Evolutionary conservation across 1,140 invertebrate species (phyloP).

Genomic region (Diploscapter pachys): DNA sequence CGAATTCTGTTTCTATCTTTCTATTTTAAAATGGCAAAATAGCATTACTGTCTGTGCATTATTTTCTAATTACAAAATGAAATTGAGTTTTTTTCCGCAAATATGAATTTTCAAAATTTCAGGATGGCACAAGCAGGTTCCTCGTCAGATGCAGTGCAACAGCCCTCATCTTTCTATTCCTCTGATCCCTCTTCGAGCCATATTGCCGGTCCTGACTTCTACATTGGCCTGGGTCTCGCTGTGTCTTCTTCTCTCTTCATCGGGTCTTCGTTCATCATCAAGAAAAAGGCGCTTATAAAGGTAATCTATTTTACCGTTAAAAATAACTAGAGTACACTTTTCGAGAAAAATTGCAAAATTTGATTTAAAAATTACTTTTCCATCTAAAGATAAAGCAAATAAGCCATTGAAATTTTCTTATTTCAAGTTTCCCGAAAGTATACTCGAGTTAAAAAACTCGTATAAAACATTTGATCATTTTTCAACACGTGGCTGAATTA

Average conservation of each 20-base stretch:
- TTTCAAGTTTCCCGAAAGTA: neutral
- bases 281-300: constrained; percentile 81
- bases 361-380: neutral
- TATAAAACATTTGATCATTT: neutral
- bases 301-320: constrained; percentile 58
- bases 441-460: neutral
- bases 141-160: too few species aligned
- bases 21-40: too few species aligned
- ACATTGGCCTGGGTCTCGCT: constrained; percentile 75
- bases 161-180: too few species aligned
- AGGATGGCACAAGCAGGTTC: too few species aligned
- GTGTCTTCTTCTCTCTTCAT: constrained; percentile 81
- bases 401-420: neutral
- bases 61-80: too few species aligned
- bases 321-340: neutral
- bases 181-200: too few species aligned
- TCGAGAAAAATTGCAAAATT: neutral
- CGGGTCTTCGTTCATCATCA: constrained; percentile 89
- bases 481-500: too few species aligned
- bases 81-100: too few species aligned
- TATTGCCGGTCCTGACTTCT: constrained; percentile 64
- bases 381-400: neutral
- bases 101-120: too few species aligned
- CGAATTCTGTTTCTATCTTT: too few species aligned
- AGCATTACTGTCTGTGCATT: too few species aligned